A percentile compares a stretch with the other conserved stretches of the same genome.
These are phyloP conservation scores for Danio jaintianensis DNA, from an alignment of 2,797 vertebrate genomes.

Conservation along the genomic window DNA sequence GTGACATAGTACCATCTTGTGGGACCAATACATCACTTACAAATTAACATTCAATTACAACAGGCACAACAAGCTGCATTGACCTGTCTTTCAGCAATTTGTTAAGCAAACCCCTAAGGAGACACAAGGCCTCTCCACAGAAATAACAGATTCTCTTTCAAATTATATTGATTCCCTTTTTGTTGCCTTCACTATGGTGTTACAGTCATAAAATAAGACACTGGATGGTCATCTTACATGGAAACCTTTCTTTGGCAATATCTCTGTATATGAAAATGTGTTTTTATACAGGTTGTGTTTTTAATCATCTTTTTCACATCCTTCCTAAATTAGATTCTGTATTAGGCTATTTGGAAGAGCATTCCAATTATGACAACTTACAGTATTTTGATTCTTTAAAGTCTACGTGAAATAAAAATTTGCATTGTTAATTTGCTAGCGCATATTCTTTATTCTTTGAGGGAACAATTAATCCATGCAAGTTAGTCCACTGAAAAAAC, in stretches of 20 bases:
- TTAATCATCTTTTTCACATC: background rate
- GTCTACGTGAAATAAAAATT: too few species aligned
- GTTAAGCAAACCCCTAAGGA: constrained; percentile 8
- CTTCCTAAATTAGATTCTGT: background rate
- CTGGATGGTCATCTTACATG: too few species aligned
- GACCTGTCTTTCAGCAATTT: constrained; percentile 21
- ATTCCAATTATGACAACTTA: background rate
- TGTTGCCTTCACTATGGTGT: background rate
- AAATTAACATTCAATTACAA: constrained; percentile 46
- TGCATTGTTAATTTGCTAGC: too few species aligned
- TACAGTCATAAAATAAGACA: too few species aligned
- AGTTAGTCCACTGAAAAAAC: too few species aligned
- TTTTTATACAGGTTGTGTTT: background rate
- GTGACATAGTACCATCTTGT: constrained; percentile 11
- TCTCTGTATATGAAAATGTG: too few species aligned
- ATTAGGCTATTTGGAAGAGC: background rate
- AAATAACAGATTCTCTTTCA: constrained; percentile 14
- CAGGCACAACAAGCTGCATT: constrained; percentile 22
- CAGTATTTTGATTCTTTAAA: too few species aligned
- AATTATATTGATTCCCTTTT: constrained; percentile 26
- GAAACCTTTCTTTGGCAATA: too few species aligned
- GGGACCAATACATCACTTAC: constrained; percentile 17
- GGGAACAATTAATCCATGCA: too few species aligned
- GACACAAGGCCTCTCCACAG: background rate
- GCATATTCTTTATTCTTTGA: too few species aligned